A percentile compares a stretch with the other conserved stretches of the same genome.
phyloP scores from a whole-genome alignment of 2,888 invertebrate genomes.

The Spodoptera littoralis region DNA sequence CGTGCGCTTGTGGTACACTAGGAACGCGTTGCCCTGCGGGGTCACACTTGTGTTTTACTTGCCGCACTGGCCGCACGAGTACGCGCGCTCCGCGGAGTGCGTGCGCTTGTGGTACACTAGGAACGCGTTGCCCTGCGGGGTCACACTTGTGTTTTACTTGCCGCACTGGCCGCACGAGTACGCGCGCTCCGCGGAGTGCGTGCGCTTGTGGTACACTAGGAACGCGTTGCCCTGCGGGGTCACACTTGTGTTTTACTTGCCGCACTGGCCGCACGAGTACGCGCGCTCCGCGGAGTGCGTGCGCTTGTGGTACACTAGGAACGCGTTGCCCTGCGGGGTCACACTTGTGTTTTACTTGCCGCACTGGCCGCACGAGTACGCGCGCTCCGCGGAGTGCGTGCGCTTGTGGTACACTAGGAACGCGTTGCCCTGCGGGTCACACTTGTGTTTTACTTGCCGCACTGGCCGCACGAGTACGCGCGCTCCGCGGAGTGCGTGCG shows the following conservation, averaged over 20 bases:
- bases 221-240: conserved; percentile 76
- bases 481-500: conserved; percentile 76
- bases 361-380: conserved; percentile 68
- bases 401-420: conserved; percentile 80
- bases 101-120: conserved; percentile 80
- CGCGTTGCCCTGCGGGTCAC: conserved; percentile 72
- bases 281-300: conserved; percentile 74
- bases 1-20: conserved; percentile 80
- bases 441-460: conserved; percentile 52
- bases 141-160: conserved; percentile 41
- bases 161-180: conserved; percentile 68
- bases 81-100: conserved; percentile 72
- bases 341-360: conserved; percentile 48
- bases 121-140: conserved; percentile 77
- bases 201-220: conserved; percentile 79
- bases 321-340: conserved; percentile 74
- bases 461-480: conserved; percentile 67
- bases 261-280: conserved; percentile 68
- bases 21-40: conserved; percentile 77
- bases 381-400: conserved; percentile 74
- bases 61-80: conserved; percentile 65
- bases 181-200: conserved; percentile 71
- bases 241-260: conserved; percentile 43
- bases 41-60: conserved; percentile 41
- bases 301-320: conserved; percentile 79